These are phyloP conservation scores for Odontocolon sp. DNA, from an alignment of 2,888 invertebrate genomes.

Conservation along the genomic window DNA sequence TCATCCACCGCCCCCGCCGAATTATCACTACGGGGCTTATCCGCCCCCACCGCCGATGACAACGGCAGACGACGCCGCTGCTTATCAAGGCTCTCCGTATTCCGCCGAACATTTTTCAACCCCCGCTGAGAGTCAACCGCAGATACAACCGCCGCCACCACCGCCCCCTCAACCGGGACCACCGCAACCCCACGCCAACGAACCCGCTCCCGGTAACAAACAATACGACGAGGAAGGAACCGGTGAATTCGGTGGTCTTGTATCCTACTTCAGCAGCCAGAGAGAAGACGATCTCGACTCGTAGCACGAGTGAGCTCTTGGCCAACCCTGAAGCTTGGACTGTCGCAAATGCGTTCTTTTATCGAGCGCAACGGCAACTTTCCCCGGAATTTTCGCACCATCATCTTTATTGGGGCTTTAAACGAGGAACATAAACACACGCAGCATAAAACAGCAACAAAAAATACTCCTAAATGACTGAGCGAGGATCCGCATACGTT, in stretches of 20 bases:
- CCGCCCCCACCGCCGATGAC: conserved; percentile 80
- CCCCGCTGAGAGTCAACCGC: conserved; percentile 67
- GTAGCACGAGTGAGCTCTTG: conserved; percentile 83
- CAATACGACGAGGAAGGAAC: conserved; percentile 83
- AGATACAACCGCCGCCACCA: conserved; percentile 62
- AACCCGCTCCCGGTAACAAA: conserved; percentile 75
- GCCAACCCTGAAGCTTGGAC: conserved; percentile 62
- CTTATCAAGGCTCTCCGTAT: conserved; percentile 80
- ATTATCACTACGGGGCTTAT: conserved; percentile 81
- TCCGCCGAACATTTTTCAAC: conserved; percentile 67
- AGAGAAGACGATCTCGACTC: conserved; percentile 93
- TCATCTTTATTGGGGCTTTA: not conserved
- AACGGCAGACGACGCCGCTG: conserved; percentile 79
- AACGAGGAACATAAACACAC: not conserved
- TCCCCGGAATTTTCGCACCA: conserved; percentile 9
- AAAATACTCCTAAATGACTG: conserved; percentile 9
- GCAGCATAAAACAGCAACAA: not conserved
- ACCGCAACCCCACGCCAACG: conserved; percentile 50
- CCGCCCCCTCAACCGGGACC: conserved; percentile 64
- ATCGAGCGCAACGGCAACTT: not conserved
- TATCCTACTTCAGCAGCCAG: conserved; percentile 96
- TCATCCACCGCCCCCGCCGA: conserved; percentile 81
- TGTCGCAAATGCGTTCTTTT: too few relatives aligned
- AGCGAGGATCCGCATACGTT: conserved; percentile 6
- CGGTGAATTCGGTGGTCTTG: conserved; percentile 94